Conservation (phyloP, 2,797 vertebrate genomes). For the Acridotheres tristis region DNA sequence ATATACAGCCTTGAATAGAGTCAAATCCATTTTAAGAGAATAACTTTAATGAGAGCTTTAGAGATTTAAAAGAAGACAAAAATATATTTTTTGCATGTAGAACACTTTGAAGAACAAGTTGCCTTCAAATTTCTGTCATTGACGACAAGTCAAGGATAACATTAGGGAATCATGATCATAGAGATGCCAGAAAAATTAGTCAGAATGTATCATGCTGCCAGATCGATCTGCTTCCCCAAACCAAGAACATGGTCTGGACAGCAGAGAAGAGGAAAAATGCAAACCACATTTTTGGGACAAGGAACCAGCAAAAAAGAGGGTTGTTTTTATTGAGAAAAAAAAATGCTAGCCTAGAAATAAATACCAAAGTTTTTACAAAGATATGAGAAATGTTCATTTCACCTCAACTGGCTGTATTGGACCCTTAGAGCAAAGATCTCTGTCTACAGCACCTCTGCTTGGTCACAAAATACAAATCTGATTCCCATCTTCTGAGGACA, state of each 20-base stretch:
- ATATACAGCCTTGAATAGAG: neutral
- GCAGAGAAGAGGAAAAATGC: neutral
- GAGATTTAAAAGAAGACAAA: neutral
- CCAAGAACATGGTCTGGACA: neutral
- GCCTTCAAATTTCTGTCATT: slow-evolving; percentile 48
- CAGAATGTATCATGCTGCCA: slow-evolving; percentile 20
- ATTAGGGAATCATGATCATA: slow-evolving; percentile 28
- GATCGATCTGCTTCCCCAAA: slow-evolving; percentile 44
- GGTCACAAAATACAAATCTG: neutral
- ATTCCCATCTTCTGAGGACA: neutral
- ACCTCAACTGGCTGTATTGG: neutral
- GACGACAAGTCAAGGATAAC: slow-evolving; percentile 10
- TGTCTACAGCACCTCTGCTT: neutral
- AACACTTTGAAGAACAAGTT: slow-evolving; percentile 47
- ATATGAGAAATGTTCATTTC: neutral
- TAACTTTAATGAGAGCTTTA: slow-evolving; percentile 14
- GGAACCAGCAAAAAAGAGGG: neutral
- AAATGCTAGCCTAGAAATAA: neutral
- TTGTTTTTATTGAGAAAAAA: neutral
- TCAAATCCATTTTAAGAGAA: slow-evolving; percentile 17
- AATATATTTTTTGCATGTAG: neutral
- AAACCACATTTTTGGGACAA: slow-evolving; percentile 7
- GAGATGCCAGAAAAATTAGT: slow-evolving; percentile 64
- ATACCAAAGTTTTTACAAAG: neutral
- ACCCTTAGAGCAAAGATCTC: neutral